Evolutionary conservation across 2,888 invertebrate genomes (phyloP).

Genomic region (Luffia ferchaultella): DNA sequence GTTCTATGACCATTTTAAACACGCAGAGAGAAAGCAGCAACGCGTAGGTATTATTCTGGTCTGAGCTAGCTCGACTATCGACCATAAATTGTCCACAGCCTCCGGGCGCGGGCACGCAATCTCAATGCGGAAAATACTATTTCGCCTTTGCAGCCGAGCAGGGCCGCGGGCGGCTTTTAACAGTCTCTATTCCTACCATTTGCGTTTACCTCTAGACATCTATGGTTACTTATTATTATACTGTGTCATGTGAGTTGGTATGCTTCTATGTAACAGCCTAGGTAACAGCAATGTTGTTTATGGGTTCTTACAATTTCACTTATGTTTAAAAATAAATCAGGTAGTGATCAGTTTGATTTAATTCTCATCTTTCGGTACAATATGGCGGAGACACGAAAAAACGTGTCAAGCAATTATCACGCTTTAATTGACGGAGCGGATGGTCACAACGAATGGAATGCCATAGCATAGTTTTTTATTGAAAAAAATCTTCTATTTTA

Average conservation of each 20-base stretch:
- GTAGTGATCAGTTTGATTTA: no score
- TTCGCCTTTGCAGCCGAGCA: slow-evolving; percentile 9
- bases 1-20: no score
- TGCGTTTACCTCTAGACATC: no score
- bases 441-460: neutral
- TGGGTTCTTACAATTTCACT: no score
- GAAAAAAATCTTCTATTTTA: no score
- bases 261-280: no score
- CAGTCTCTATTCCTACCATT: no score
- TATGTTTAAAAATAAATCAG: no score
- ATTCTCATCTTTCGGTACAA: neutral
- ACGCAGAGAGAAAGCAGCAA: neutral
- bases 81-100: slow-evolving; percentile 50
- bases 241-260: no score
- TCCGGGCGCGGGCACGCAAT: slow-evolving; percentile 61
- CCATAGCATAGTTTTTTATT: no score
- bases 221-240: no score
- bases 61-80: neutral
- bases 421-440: neutral
- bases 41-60: neutral
- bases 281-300: no score
- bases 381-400: neutral
- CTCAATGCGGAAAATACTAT: slow-evolving; percentile 59
- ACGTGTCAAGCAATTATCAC: neutral
- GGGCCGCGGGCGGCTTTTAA: neutral